These are phyloP conservation scores for Drosophila hydei DNA, from an alignment of 1,140 invertebrate genomes.

Conservation along the genomic window DNA sequence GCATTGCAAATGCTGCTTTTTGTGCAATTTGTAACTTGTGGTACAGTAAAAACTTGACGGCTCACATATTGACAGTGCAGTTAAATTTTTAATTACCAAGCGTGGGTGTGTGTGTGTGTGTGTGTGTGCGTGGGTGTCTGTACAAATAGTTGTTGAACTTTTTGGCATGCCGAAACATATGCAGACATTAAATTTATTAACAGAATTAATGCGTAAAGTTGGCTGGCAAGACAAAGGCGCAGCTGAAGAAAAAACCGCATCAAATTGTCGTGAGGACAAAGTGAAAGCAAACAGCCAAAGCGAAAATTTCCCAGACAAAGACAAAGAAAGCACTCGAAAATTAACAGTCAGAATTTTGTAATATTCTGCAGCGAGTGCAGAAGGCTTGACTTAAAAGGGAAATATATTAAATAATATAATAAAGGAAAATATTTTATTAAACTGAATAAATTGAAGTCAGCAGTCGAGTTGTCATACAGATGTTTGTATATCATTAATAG, in stretches of 20 bases:
- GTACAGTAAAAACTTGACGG: slow-evolving; percentile 29
- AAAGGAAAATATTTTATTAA: too few species aligned
- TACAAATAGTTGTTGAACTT: slow-evolving; percentile 62
- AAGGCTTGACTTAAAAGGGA: background rate
- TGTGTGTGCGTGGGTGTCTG: background rate
- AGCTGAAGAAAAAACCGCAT: slow-evolving; percentile 50
- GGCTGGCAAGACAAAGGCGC: slow-evolving; percentile 31
- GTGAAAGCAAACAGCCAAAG: slow-evolving; percentile 62
- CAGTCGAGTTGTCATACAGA: too few species aligned
- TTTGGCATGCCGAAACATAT: slow-evolving; percentile 33
- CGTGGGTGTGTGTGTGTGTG: slow-evolving; percentile 45
- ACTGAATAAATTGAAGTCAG: too few species aligned
- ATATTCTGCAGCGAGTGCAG: background rate
- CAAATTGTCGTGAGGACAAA: slow-evolving; percentile 43
- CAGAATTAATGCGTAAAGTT: slow-evolving; percentile 79
- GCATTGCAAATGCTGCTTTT: slow-evolving; percentile 61
- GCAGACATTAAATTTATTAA: slow-evolving; percentile 79
- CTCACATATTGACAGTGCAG: slow-evolving; percentile 68
- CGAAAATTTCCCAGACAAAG: slow-evolving; percentile 49
- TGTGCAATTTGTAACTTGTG: slow-evolving; percentile 30
- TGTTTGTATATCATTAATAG: background rate
- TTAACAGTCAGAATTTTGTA: slow-evolving; percentile 22
- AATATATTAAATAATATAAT: too few species aligned
- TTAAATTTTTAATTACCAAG: slow-evolving; percentile 79
- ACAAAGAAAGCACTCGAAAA: slow-evolving; percentile 53